Evolutionary conservation across 2,113 vertebrate species (phyloP).

Genomic region (Phalacrocorax aristotelis): DNA sequence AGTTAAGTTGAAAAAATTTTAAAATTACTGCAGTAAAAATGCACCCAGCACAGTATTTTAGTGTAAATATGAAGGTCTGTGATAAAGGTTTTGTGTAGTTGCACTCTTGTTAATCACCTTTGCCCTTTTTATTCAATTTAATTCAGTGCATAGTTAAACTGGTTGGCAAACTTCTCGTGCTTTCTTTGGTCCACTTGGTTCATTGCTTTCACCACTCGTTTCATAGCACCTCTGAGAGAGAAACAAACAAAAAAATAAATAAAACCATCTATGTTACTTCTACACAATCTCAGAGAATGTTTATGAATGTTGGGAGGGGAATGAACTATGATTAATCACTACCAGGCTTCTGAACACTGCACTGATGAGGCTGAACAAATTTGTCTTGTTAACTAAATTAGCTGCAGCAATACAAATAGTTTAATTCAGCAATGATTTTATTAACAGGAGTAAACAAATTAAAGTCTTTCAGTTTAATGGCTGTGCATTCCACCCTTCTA

Average conservation of each 20-base stretch:
- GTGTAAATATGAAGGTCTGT: neutral
- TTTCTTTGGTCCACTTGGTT: slow-evolving; percentile 85
- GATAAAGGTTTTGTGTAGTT: neutral
- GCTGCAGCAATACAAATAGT: slow-evolving; percentile 63
- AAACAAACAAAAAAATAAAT: neutral
- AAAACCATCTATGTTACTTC: neutral
- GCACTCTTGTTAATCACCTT: neutral
- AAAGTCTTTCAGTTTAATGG: slow-evolving; percentile 28
- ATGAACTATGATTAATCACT: slow-evolving; percentile 51
- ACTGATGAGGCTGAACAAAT: slow-evolving; percentile 72
- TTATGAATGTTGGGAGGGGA: slow-evolving; percentile 13
- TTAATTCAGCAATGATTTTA: slow-evolving; percentile 62
- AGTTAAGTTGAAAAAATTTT: neutral
- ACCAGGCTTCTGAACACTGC: slow-evolving; percentile 22
- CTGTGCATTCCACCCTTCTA: neutral
- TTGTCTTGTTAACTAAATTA: slow-evolving; percentile 70
- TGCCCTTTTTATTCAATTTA: slow-evolving; percentile 60
- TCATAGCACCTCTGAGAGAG: slow-evolving; percentile 82
- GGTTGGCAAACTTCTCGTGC: slow-evolving; percentile 95
- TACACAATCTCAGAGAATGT: neutral
- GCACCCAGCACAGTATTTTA: neutral
- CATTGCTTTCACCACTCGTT: slow-evolving; percentile 83
- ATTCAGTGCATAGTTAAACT: slow-evolving; percentile 94
- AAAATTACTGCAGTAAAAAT: neutral
- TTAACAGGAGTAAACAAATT: slow-evolving; percentile 72